A percentile compares a stretch with the other conserved stretches of the same genome.
Evolutionary conservation across 1,140 invertebrate species (phyloP).

Genomic region (Gonioctena quinquepunctata): DNA sequence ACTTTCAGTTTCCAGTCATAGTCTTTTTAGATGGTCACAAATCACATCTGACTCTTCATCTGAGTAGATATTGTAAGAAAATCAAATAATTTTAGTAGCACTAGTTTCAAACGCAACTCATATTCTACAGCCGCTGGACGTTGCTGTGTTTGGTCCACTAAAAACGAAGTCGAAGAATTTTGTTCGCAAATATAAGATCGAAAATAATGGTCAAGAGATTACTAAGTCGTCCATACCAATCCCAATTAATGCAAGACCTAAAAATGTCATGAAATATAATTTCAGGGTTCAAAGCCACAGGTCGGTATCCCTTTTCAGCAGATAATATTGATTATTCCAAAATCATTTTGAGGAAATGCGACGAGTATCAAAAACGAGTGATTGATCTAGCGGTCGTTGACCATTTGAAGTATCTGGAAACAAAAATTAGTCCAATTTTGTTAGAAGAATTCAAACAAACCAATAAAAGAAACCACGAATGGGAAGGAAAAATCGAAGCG

Average conservation of each 20-base stretch:
- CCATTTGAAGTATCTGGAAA: background rate
- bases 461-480: background rate
- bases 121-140: slow-evolving; percentile 20
- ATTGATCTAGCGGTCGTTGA: background rate
- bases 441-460: background rate
- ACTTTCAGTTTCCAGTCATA: slow-evolving; percentile 40
- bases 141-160: slow-evolving; percentile 20
- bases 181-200: background rate
- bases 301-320: background rate
- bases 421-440: background rate
- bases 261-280: background rate
- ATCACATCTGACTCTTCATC: slow-evolving; percentile 37
- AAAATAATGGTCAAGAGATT: background rate
- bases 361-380: background rate
- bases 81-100: slow-evolving; percentile 17
- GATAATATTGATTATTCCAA: background rate
- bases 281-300: background rate
- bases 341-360: background rate
- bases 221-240: background rate
- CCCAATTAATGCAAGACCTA: background rate
- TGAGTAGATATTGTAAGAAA: slow-evolving; percentile 20
- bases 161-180: slow-evolving; percentile 16
- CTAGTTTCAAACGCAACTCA: slow-evolving; percentile 19
- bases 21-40: slow-evolving; percentile 49
- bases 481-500: background rate